Evolutionary conservation across 2,113 vertebrate species (phyloP).

Genomic region (Willisornis vidua): DNA sequence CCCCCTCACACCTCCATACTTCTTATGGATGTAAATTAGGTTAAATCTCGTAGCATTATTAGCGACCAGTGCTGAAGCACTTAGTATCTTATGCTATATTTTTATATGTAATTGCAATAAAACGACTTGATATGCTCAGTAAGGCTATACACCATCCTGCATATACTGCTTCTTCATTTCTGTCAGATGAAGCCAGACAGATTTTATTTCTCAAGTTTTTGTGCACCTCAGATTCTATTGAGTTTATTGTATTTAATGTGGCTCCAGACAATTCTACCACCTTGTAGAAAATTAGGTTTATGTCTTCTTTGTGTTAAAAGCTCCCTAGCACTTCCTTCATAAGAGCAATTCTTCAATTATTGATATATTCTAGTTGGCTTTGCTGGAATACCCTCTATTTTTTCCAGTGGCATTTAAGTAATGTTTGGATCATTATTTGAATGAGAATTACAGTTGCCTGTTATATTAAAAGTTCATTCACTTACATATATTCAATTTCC

Average conservation of each 20-base stretch:
- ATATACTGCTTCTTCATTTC: not conserved
- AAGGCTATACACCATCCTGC: not conserved
- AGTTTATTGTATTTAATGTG: not conserved
- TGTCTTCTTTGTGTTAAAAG: not conserved
- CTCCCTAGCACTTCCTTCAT: not conserved
- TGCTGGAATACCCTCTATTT: slow-evolving; percentile 2
- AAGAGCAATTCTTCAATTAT: not conserved
- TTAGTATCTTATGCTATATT: not conserved
- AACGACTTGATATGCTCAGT: not conserved
- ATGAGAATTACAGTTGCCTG: not conserved
- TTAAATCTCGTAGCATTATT: not conserved
- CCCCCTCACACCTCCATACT: not conserved
- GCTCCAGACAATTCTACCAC: not conserved
- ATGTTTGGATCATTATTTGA: not conserved
- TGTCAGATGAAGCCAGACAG: not conserved
- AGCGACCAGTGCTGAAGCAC: not conserved
- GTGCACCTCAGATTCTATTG: not conserved
- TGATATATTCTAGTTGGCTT: not conserved
- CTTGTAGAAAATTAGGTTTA: not conserved
- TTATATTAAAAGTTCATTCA: slow-evolving; percentile 15
- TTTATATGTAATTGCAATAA: not conserved
- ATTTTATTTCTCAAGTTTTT: not conserved
- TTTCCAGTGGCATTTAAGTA: not conserved
- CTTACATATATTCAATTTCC: not conserved
- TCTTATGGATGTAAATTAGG: not conserved